Evolutionary conservation across 2,113 vertebrate genomes (phyloP), one percentile per base, ranked within the genome.

Genomic region (Lota lota): DNA sequence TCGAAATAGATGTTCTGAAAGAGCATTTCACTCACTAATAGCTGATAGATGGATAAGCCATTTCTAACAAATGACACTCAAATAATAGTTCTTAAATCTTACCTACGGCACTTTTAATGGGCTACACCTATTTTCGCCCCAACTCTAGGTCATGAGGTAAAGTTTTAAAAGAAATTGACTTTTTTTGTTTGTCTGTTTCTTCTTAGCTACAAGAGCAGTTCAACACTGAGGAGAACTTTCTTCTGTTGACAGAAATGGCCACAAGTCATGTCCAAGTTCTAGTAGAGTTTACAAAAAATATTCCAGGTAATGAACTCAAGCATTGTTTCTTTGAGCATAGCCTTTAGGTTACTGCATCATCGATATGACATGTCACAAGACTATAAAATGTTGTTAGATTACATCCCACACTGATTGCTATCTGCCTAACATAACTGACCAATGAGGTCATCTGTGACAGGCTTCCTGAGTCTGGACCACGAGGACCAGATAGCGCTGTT

Each of bases 401-500:
- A 47, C 40, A 11, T 17, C n/a, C 10, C n/a, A 6, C 16, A n/a
- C 53, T 56, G 53, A 56, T n/a, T 53, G 14, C 53, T 56, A 56
- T 47, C 40, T 56, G 53, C 4, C 2, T 53, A 15, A 56, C 16
- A 56, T n/a, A 6, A 33, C 28, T 4, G 28, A 33, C 0, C 53
- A n/a, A 56, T 7, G 53, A 56, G 10, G 40, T 11, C 6, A 8
- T 47, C 8, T n/a, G 53, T 56, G n/a, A 56, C 53, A 99, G 97
- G 97, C 14, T 99, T 99, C 83, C 94, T 97, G 69, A 92, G 91
- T 64, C 85, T 99, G 80, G 96, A 98, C 77, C 96, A 98, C 0
- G 97, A 99, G 81, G 97, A 99, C 85, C 97, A 99, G 92, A 99
- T 99, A 58, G 97, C 97, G 73, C 87, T 99, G 81, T 83, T 99